These are phyloP conservation scores for Heteromormyrus szaboi DNA, from an alignment of 2,797 vertebrate species.

Conservation along the genomic window DNA sequence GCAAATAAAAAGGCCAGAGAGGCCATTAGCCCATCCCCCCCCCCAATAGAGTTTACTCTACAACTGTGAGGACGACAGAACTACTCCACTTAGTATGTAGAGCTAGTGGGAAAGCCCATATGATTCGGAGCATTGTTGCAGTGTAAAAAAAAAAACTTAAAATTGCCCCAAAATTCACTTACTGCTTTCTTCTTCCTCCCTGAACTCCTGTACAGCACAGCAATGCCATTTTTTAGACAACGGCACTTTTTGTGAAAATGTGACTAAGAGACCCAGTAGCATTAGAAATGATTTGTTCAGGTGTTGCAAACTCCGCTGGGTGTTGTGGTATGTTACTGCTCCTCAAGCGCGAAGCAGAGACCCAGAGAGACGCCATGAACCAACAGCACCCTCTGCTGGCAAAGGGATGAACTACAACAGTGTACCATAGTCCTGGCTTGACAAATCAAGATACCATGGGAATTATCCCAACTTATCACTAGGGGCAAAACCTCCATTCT, in stretches of 20 bases:
- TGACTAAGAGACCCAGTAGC: neutral
- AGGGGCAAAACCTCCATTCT: neutral
- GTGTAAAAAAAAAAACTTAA: neutral
- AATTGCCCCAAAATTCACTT: neutral
- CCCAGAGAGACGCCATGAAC: neutral
- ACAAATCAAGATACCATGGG: neutral
- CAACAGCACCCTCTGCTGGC: conserved; percentile 4
- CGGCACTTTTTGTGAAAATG: neutral
- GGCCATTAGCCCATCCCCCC: neutral
- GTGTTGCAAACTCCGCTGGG: neutral
- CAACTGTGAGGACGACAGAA: neutral
- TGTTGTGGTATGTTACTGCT: neutral
- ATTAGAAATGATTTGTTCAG: neutral
- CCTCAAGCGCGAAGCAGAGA: neutral
- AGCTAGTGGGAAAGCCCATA: neutral
- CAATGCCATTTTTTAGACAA: neutral
- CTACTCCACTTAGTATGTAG: neutral
- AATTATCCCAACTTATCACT: neutral
- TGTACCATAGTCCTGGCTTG: neutral
- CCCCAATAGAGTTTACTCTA: neutral
- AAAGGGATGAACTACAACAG: neutral
- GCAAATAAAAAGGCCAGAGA: neutral
- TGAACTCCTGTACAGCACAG: neutral
- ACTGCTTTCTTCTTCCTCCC: neutral
- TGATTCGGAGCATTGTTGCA: neutral